phyloP scores from a whole-genome alignment of 2,888 invertebrate species.

The Ecliptopera silaceata region DNA sequence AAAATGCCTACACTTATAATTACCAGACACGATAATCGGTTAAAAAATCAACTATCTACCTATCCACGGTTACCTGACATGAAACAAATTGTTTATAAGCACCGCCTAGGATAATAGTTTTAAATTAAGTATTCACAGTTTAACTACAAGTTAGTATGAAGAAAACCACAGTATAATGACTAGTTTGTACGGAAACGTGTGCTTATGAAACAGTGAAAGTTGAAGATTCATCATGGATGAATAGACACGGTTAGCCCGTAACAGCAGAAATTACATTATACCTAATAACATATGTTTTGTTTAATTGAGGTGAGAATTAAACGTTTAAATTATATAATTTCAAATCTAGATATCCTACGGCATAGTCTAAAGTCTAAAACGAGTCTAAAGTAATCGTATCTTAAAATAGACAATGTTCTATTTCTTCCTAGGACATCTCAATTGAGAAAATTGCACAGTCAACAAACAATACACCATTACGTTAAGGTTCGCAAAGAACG shows the following conservation, averaged over 20 bases:
- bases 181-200: conserved; percentile 13
- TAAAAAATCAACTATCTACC: conserved; percentile 16
- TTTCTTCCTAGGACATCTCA: conserved; percentile 20
- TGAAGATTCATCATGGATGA: conserved; percentile 14
- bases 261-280: conserved; percentile 22
- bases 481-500: conserved; percentile 13
- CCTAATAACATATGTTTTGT: conserved; percentile 21
- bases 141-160: neutral
- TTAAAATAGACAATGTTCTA: neutral
- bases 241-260: conserved; percentile 21
- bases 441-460: conserved; percentile 21
- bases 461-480: conserved; percentile 19
- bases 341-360: too few species aligned
- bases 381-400: too few species aligned
- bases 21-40: conserved; percentile 20
- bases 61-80: conserved; percentile 9
- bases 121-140: neutral
- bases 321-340: too few species aligned
- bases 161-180: neutral
- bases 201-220: conserved; percentile 27
- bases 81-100: conserved; percentile 4
- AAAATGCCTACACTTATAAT: conserved; percentile 11
- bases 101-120: conserved; percentile 1
- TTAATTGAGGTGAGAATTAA: neutral
- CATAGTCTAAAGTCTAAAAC: too few species aligned